Evolutionary conservation across 2,888 invertebrate species (phyloP).

Genomic region (Cantharis flavilabris): DNA sequence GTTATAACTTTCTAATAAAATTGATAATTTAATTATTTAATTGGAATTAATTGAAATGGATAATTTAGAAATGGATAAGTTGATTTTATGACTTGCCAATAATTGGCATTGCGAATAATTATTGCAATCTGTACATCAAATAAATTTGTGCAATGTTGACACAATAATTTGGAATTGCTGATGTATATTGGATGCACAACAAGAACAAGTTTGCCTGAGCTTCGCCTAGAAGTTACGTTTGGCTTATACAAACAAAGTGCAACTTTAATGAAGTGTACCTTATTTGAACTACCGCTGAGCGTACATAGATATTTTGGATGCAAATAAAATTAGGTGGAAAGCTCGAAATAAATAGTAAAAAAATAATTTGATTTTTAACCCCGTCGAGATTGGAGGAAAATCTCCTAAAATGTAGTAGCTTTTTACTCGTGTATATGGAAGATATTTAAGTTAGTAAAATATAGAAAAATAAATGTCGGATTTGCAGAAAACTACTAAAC

Average conservation of each 20-base stretch:
- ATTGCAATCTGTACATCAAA: background rate
- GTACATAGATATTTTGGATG: background rate
- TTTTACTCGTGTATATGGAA: background rate
- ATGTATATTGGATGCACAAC: background rate
- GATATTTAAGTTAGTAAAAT: conserved; percentile 14
- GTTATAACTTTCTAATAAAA: too few species aligned
- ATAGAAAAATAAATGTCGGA: conserved; percentile 25
- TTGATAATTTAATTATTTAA: too few species aligned
- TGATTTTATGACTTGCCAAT: background rate
- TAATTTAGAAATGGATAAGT: too few species aligned
- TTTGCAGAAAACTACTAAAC: conserved; percentile 17
- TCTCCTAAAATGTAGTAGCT: background rate
- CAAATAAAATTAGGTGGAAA: conserved; percentile 8
- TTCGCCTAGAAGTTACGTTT: conserved; percentile 20
- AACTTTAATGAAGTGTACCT: conserved; percentile 35
- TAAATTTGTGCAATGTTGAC: background rate
- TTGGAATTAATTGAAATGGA: too few species aligned
- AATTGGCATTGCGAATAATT: background rate
- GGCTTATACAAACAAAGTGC: conserved; percentile 31
- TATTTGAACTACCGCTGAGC: conserved; percentile 31
- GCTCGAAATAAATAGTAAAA: background rate
- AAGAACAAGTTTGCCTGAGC: conserved; percentile 14
- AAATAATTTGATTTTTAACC: background rate
- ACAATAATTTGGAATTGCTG: background rate
- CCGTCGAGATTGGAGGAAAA: background rate